These are phyloP conservation scores for Lepisosteus osseus DNA, from an alignment of 2,113 vertebrate species.

Conservation along the genomic window DNA sequence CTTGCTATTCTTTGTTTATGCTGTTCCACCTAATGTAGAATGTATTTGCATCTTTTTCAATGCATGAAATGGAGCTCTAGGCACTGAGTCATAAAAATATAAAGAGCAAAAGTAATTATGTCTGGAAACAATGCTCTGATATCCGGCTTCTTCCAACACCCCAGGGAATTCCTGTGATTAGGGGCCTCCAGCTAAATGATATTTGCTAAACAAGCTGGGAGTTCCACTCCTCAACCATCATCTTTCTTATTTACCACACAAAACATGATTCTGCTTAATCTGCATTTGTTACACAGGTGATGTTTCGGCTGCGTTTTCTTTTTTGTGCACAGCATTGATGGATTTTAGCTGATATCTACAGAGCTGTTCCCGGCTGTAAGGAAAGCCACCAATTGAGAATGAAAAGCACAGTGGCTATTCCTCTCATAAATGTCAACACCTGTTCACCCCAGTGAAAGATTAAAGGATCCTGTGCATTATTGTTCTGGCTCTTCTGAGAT, in stretches of 20 bases:
- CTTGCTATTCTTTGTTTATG: no score
- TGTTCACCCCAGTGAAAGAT: conserved; percentile 22
- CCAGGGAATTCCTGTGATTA: not conserved
- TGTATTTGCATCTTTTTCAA: no score
- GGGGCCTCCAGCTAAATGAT: not conserved
- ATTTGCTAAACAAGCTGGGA: no score
- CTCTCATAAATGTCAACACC: conserved; percentile 18
- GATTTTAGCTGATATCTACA: not conserved
- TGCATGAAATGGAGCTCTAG: not conserved
- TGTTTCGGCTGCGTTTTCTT: not conserved
- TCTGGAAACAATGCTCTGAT: conserved; percentile 1
- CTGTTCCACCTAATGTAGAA: no score
- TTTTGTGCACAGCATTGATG: not conserved
- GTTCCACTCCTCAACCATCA: no score
- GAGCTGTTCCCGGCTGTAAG: not conserved
- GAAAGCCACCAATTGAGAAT: not conserved
- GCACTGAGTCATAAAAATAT: conserved; percentile 4
- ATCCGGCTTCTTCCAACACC: not conserved
- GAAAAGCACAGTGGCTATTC: not conserved
- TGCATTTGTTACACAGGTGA: not conserved
- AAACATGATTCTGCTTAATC: no score
- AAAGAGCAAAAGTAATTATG: conserved; percentile 22
- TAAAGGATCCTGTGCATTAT: conserved; percentile 24
- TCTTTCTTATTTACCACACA: no score
- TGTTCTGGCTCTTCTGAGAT: conserved; percentile 19